Conservation (phyloP, 2,113 vertebrate genomes). For the Thermophis baileyi region DNA sequence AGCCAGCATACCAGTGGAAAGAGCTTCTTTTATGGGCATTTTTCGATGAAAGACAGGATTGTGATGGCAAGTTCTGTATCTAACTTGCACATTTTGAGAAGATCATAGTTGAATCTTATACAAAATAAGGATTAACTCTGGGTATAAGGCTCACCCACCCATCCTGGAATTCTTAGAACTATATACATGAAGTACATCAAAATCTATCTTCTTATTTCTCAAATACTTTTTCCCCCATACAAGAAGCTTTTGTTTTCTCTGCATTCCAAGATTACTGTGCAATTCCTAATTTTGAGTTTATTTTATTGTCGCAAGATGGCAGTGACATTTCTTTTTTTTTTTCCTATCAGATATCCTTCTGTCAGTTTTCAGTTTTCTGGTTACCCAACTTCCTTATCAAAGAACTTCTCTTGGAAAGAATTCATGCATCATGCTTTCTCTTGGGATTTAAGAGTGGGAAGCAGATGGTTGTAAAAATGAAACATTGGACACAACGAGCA, state of each 20-base stretch:
- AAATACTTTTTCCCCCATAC: neutral
- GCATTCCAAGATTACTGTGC: neutral
- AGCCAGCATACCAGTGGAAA: neutral
- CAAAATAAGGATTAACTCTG: neutral
- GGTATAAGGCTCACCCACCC: neutral
- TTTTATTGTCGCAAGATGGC: neutral
- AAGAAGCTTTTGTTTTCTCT: neutral
- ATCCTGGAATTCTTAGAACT: neutral
- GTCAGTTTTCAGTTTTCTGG: neutral
- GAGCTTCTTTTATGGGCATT: neutral
- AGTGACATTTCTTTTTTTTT: neutral
- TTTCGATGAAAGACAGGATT: neutral
- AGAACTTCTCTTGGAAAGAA: neutral
- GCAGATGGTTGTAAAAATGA: neutral
- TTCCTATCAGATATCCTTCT: neutral
- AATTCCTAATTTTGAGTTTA: neutral
- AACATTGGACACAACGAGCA: neutral
- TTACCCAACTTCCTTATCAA: neutral
- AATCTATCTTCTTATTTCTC: neutral
- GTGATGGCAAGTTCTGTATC: neutral
- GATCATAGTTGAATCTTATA: neutral
- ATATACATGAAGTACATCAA: neutral
- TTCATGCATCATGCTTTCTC: neutral
- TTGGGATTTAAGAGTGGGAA: neutral
- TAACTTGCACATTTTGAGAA: neutral